A percentile compares a stretch with the other conserved stretches of the same genome.
Conservation (phyloP, 2,113 vertebrate species). For the Heterotilapia buettikoferi region DNA sequence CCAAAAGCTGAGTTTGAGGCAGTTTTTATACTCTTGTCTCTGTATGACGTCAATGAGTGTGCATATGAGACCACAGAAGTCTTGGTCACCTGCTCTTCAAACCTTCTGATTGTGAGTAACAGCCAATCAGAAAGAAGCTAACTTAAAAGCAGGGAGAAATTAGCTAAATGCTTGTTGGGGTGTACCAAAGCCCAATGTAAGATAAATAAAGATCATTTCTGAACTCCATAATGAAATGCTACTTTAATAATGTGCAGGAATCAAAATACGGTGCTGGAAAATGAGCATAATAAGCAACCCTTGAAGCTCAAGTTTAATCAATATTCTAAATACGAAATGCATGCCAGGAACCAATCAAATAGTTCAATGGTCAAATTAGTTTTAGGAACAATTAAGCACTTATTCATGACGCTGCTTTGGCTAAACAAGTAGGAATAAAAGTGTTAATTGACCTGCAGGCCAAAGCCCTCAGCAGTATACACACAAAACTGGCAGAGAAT, state of each 20-base stretch:
- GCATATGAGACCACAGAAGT: background rate
- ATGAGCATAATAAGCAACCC: fast-evolving
- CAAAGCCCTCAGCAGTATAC: background rate
- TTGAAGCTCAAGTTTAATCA: background rate
- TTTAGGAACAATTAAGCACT: background rate
- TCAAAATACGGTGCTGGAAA: background rate
- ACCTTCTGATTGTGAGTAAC: background rate
- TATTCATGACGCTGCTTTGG: background rate
- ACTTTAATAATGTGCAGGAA: background rate
- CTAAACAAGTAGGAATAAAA: background rate
- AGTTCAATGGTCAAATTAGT: background rate
- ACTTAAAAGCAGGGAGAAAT: background rate
- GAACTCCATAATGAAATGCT: background rate
- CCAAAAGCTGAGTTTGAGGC: background rate
- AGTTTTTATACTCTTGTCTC: background rate
- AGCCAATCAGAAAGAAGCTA: background rate
- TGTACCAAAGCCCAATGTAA: background rate
- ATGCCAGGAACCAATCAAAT: background rate
- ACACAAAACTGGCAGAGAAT: background rate
- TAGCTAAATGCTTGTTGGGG: background rate
- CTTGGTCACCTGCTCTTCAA: fast-evolving
- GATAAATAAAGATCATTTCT: background rate
- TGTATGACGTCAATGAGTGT: background rate
- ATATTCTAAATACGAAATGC: fast-evolving
- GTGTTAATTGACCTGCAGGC: background rate